Conservation (phyloP, 1,140 invertebrate species). For the Papilio helenus region DNA sequence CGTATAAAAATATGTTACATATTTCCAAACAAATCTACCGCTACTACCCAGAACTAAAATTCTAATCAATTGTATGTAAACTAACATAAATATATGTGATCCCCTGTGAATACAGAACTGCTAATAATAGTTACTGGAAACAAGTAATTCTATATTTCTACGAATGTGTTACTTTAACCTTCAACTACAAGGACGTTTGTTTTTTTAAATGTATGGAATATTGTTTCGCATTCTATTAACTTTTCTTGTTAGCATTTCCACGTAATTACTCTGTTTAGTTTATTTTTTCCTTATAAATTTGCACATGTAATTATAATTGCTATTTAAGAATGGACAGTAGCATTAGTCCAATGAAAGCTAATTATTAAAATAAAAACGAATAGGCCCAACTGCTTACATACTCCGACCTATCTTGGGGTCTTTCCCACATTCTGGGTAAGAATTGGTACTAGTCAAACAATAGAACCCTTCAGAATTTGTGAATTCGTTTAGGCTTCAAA, state of each 20-base stretch:
- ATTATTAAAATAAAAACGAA: too few species aligned
- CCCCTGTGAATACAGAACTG: conserved; percentile 6
- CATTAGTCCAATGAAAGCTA: too few species aligned
- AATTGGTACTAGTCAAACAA: too few species aligned
- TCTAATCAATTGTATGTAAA: not conserved
- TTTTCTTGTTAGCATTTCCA: not conserved
- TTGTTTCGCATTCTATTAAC: not conserved
- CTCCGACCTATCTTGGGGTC: too few species aligned
- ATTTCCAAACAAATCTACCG: conserved; percentile 1
- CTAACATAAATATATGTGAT: not conserved
- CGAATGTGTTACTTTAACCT: not conserved
- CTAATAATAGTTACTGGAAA: not conserved
- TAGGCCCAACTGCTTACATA: too few species aligned
- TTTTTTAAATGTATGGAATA: not conserved
- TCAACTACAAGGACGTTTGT: not conserved
- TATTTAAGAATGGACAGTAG: too few species aligned
- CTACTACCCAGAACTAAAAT: not conserved
- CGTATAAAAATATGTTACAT: too few species aligned
- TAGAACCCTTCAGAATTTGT: too few species aligned
- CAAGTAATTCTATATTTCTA: not conserved
- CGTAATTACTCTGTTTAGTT: not conserved
- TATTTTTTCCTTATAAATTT: not conserved
- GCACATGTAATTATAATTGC: too few species aligned
- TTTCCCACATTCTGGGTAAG: too few species aligned
- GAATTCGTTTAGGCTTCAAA: too few species aligned